Percentiles rank a stretch among this genome's conserved stretches.
phyloP scores from a whole-genome alignment of 2,888 invertebrate genomes.

The Diaperis boleti region DNA sequence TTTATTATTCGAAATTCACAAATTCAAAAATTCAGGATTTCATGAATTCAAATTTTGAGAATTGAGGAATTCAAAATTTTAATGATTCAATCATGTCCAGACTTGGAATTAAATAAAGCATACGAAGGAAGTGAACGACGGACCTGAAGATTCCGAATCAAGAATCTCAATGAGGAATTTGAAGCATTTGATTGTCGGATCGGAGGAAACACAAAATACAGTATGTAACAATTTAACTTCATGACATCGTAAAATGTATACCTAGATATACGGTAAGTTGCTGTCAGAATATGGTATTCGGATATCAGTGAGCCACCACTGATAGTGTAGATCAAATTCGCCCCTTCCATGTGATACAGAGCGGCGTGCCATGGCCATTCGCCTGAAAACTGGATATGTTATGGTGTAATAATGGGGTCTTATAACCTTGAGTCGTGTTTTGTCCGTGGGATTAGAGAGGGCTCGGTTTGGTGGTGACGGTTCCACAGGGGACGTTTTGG shows the following conservation, averaged over 20 bases:
- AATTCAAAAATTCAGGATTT: no score
- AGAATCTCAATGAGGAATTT: no score
- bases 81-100: no score
- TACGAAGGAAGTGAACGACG: no score
- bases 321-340: slow-evolving; percentile 60
- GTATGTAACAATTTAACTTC: slow-evolving; percentile 52
- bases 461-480: not conserved
- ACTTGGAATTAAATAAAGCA: no score
- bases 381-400: slow-evolving; percentile 58
- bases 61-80: no score
- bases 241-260: no score
- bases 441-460: slow-evolving; percentile 58
- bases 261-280: slow-evolving; percentile 20
- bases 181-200: no score
- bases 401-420: slow-evolving; percentile 66
- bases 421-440: slow-evolving; percentile 72
- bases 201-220: slow-evolving; percentile 56
- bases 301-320: slow-evolving; percentile 62
- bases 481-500: not conserved
- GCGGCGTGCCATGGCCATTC: slow-evolving; percentile 80
- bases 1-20: no score
- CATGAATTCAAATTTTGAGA: no score
- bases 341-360: slow-evolving; percentile 69
- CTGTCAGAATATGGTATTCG: slow-evolving; percentile 58
- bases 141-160: no score